A percentile compares a stretch with the other conserved stretches of the same genome.
Conservation (phyloP, 2,888 invertebrate genomes). For the Drosophila kuntzei region DNA sequence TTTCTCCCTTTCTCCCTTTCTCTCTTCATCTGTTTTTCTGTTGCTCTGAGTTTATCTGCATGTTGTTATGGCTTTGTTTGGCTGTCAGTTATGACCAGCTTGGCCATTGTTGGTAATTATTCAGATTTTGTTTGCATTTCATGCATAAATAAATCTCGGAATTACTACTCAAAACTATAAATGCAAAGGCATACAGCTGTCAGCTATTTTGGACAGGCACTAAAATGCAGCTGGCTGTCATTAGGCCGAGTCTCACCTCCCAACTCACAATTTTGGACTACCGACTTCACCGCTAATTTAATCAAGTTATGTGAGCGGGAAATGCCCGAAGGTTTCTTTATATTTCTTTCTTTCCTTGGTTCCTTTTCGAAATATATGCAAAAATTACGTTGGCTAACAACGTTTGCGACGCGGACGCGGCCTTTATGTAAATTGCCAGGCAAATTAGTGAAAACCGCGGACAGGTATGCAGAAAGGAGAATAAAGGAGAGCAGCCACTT, state of each 20-base stretch:
- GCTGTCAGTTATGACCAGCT: constrained; percentile 39
- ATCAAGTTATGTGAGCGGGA: constrained; percentile 57
- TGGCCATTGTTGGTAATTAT: constrained; percentile 74
- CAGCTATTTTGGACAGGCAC: constrained; percentile 46
- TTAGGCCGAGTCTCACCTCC: constrained; percentile 44
- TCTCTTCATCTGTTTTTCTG: background rate
- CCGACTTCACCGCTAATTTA: constrained; percentile 56
- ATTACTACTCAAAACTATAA: constrained; percentile 65
- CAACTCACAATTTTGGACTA: background rate
- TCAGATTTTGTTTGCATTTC: constrained; percentile 73
- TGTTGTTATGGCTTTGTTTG: constrained; percentile 47
- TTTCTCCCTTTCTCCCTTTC: background rate
- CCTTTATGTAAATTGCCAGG: constrained; percentile 79
- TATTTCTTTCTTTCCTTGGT: constrained; percentile 12
- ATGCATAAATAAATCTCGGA: constrained; percentile 71
- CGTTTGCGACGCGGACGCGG: constrained; percentile 67
- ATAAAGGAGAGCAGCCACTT: constrained; percentile 24
- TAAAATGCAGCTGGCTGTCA: constrained; percentile 74
- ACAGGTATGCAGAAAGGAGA: constrained; percentile 29
- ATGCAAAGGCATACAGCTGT: constrained; percentile 66
- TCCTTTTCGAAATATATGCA: constrained; percentile 55
- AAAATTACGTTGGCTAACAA: constrained; percentile 75
- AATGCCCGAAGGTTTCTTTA: constrained; percentile 20
- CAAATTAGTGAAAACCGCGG: constrained; percentile 73
- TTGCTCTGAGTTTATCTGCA: constrained; percentile 5